phyloP scores from a whole-genome alignment of 2,888 invertebrate species.

The Drosophila stalkeri region DNA sequence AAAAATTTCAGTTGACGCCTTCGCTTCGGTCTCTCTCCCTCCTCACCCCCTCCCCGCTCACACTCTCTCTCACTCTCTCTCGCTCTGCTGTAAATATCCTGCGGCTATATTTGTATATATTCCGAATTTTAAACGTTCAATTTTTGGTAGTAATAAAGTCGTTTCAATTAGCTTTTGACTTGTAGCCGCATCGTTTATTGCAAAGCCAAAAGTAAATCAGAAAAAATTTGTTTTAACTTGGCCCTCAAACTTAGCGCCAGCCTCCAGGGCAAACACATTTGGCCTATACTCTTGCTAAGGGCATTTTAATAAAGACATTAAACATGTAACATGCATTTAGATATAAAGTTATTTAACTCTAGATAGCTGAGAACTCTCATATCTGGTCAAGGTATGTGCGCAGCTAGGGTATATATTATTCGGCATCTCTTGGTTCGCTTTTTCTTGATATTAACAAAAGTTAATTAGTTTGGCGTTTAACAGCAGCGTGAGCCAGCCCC shows the following conservation, averaged over 20 bases:
- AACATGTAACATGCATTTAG: background rate
- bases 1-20: conserved; percentile 77
- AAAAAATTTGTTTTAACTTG: conserved; percentile 27
- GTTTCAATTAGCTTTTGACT: conserved; percentile 72
- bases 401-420: background rate
- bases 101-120: conserved; percentile 24
- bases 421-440: background rate
- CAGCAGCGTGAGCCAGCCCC: conserved; percentile 12
- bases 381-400: background rate
- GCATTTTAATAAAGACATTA: background rate
- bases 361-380: too few species aligned
- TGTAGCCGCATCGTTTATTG: conserved; percentile 37
- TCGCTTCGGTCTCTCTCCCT: conserved; percentile 14
- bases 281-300: background rate
- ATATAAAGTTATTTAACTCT: too few species aligned
- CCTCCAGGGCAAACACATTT: conserved; percentile 41
- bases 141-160: conserved; percentile 74
- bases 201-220: conserved; percentile 8
- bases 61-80: background rate
- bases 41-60: background rate
- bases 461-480: conserved; percentile 63
- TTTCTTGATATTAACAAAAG: conserved; percentile 34
- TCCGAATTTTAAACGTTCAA: conserved; percentile 24
- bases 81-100: conserved; percentile 40
- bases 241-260: conserved; percentile 64